Evolutionary conservation across 2,113 vertebrate species (phyloP), one percentile per base, ranked within the genome.

Genomic region (Seriola dumerili): DNA sequence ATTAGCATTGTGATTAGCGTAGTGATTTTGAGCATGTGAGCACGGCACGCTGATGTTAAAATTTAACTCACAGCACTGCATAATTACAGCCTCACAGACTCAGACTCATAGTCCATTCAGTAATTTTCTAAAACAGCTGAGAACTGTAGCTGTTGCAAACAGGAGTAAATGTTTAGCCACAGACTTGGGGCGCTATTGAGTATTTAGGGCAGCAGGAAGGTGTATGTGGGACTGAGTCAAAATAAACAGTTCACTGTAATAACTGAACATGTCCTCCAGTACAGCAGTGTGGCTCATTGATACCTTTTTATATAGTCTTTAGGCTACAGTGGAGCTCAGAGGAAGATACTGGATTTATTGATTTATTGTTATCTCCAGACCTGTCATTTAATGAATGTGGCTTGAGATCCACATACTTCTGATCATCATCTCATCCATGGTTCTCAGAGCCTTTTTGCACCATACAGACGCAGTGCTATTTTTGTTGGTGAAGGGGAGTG

Each of bases 401-500:
- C 73, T 62, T 67, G 38, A 48, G 42, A 75, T 58, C 38, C 48
- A 65, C 13, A 8, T 52, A 77, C 59, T n/a, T 12, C 34, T 32
- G 54, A 54, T 46, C 54, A 48, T 55, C 12, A 42, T 62, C 23
- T 81, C 61, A 16, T 61, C 54, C 25, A 1, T 48, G 84, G 12
- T 76, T 85, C 38, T 78, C 71, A 61, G 74, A 78, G 69, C 25
- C 78, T 76, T 84, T 29, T 59, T 78, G 57, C 77, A 72, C 71
- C 67, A 29, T 59, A 38, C 75, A 84, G 72, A 80, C 17, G 19
- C 85, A 55, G 76, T 77, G 81, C 89, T 92, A 90, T 91, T 92
- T 89, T 57, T 84, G 86, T 79, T 75, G 44, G 72, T 74, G 57
- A 40, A 72, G 81, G 54, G 77, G 84, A 80, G 77, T 21, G 73